Conservation (phyloP, 2,113 vertebrate species). For the Lepisosteus osseus region DNA sequence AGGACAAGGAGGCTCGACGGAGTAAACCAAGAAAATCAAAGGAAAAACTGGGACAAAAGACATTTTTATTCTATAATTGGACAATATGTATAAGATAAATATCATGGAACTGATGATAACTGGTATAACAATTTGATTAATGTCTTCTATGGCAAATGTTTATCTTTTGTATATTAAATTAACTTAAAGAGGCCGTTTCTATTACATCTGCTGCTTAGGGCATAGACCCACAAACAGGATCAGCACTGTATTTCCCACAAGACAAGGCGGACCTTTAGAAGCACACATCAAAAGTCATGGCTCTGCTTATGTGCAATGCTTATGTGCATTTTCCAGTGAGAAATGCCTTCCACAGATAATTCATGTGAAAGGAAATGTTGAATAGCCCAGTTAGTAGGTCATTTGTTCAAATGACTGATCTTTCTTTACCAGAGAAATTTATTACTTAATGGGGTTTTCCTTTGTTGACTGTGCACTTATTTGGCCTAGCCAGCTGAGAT, state of each 20-base stretch:
- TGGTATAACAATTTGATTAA: too few relatives aligned
- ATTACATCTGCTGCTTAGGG: background rate
- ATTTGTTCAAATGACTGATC: background rate
- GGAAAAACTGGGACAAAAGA: too few relatives aligned
- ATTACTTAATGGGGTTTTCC: background rate
- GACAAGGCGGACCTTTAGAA: background rate
- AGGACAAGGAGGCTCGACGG: too few relatives aligned
- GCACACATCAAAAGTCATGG: background rate
- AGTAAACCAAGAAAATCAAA: too few relatives aligned
- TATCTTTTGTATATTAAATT: too few relatives aligned
- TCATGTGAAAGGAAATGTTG: background rate
- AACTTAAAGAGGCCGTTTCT: background rate
- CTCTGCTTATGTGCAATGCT: background rate
- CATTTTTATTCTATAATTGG: too few relatives aligned
- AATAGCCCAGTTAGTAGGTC: background rate
- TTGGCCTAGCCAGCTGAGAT: background rate
- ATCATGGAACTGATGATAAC: too few relatives aligned
- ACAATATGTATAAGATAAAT: too few relatives aligned
- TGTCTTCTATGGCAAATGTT: too few relatives aligned
- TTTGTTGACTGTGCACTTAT: slow-evolving; percentile 1
- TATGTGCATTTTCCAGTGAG: background rate
- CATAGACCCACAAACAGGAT: background rate
- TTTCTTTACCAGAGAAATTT: background rate
- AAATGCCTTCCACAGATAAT: background rate
- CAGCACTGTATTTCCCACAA: background rate